Conservation (phyloP, 2,888 invertebrate species). For the Beris morrisii region DNA sequence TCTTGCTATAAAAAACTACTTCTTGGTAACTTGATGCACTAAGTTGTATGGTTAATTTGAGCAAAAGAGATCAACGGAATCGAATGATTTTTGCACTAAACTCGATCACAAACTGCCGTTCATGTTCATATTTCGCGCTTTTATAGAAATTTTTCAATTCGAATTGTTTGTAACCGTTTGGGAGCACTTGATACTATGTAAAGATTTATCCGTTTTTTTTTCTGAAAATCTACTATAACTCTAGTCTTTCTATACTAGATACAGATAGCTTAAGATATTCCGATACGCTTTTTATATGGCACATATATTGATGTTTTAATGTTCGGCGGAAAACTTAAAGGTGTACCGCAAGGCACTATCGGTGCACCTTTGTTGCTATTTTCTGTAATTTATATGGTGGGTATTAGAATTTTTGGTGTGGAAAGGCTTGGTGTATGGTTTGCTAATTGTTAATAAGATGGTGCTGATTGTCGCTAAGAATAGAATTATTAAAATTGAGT, state of each 20-base stretch:
- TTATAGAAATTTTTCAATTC: constrained; percentile 28
- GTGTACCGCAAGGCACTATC: background rate
- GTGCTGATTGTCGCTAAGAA: too few relatives aligned
- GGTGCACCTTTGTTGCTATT: too few relatives aligned
- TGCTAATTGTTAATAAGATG: too few relatives aligned
- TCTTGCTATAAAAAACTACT: background rate
- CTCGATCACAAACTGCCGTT: constrained; percentile 20
- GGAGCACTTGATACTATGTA: constrained; percentile 14
- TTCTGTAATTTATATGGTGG: too few relatives aligned
- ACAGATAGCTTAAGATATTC: background rate
- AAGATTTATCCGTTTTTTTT: constrained; percentile 5
- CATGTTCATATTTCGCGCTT: constrained; percentile 22
- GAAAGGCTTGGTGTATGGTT: too few relatives aligned
- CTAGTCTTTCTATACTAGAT: background rate
- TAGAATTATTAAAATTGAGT: too few relatives aligned
- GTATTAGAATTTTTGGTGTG: too few relatives aligned
- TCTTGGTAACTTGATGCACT: constrained; percentile 12
- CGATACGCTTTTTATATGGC: background rate
- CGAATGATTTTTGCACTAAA: constrained; percentile 21
- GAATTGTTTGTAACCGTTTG: constrained; percentile 11
- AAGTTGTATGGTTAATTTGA: background rate
- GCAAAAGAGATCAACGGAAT: constrained; percentile 3
- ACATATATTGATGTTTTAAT: constrained; percentile 17
- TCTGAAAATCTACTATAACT: background rate
- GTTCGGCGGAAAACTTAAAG: constrained; percentile 20